Evolutionary conservation across 2,888 invertebrate species (phyloP).

Genomic region (Nomada goodeniana): DNA sequence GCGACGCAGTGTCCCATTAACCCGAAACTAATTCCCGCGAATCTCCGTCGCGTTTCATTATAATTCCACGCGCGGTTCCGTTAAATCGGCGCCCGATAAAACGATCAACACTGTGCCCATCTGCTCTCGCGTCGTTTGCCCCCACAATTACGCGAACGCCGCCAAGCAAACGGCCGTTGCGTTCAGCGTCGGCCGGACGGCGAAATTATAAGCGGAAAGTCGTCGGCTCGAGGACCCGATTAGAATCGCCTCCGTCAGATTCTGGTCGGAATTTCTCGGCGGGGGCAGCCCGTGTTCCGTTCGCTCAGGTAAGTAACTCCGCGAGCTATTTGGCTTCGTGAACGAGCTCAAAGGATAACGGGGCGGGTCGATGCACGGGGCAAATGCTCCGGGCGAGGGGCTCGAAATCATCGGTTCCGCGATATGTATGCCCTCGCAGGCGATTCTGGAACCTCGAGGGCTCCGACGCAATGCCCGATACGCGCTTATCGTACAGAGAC

Average conservation of each 20-base stretch:
- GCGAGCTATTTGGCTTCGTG: slow-evolving; percentile 60
- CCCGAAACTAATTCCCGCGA: background rate
- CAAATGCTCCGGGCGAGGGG: slow-evolving; percentile 42
- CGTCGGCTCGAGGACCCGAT: slow-evolving; percentile 5
- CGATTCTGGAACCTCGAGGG: slow-evolving; percentile 61
- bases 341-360: slow-evolving; percentile 59
- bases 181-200: background rate
- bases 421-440: slow-evolving; percentile 58
- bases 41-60: no score
- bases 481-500: slow-evolving; percentile 81
- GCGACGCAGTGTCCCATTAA: background rate
- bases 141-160: background rate
- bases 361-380: slow-evolving; percentile 43
- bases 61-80: no score
- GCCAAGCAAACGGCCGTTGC: background rate
- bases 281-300: slow-evolving; percentile 32
- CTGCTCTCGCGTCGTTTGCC: no score
- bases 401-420: slow-evolving; percentile 63
- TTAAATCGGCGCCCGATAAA: no score
- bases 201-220: slow-evolving; percentile 27
- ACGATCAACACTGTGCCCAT: no score
- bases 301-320: slow-evolving; percentile 53
- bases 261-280: slow-evolving; percentile 20
- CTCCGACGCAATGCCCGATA: slow-evolving; percentile 61
- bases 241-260: slow-evolving; percentile 30